Percentiles rank a stretch among this genome's conserved stretches.
These are phyloP conservation scores for Gorilla gorilla DNA, from an alignment of 2,113 vertebrate species.

Conservation along the genomic window DNA sequence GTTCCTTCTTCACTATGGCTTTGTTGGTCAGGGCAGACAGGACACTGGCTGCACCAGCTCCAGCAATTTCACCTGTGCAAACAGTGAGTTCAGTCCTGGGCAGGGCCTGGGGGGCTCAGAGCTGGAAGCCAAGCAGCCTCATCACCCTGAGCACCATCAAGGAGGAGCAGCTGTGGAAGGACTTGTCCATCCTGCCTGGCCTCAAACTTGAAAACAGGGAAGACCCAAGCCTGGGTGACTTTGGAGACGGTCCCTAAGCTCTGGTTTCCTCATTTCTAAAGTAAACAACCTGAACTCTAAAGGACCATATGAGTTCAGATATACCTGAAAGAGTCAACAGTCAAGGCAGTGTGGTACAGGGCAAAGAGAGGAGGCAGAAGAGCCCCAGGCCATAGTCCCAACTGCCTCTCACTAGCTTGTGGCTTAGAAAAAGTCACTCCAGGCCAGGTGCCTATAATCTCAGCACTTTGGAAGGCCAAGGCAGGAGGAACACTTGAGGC, in stretches of 20 bases:
- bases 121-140: neutral
- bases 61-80: constrained; percentile 35
- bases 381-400: neutral
- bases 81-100: neutral
- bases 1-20: constrained; percentile 85
- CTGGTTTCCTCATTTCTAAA: neutral
- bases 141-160: neutral
- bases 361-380: neutral
- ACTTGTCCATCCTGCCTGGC: neutral
- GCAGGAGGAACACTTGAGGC: too few relatives aligned
- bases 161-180: neutral
- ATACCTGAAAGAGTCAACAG: neutral
- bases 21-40: constrained; percentile 84
- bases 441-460: too few relatives aligned
- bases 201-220: neutral
- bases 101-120: neutral
- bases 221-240: neutral
- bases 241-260: neutral
- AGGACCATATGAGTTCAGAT: too few relatives aligned
- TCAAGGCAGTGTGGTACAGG: neutral
- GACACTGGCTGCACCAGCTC: constrained; percentile 77
- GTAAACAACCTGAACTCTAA: neutral
- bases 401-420: neutral
- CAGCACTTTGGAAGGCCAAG: too few relatives aligned
- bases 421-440: neutral